A percentile compares a stretch with the other conserved stretches of the same genome.
Conservation (phyloP, 1,140 invertebrate genomes). For the Achroia grisella region DNA sequence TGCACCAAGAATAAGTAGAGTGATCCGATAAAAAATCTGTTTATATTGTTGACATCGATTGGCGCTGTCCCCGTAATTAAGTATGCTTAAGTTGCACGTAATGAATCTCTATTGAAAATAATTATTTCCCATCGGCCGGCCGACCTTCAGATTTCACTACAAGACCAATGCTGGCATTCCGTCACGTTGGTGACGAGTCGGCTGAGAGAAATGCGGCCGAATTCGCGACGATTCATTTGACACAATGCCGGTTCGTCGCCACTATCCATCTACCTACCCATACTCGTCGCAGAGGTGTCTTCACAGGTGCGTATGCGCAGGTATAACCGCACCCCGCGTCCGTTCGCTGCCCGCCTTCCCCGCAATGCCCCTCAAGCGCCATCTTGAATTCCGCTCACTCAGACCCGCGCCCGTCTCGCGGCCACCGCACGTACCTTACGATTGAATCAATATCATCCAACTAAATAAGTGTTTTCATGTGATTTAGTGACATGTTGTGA, state of each 20-base stretch:
- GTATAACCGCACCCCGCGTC: constrained; percentile 26
- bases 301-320: constrained; percentile 68
- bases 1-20: too few relatives aligned
- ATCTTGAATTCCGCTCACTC: constrained; percentile 71
- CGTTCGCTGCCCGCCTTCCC: constrained; percentile 10
- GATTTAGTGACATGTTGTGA: constrained; percentile 65
- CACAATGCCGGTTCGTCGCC: constrained; percentile 70
- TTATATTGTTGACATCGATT: too few relatives aligned
- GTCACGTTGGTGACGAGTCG: constrained; percentile 47
- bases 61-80: background rate
- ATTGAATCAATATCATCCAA: constrained; percentile 26
- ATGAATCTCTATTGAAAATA: constrained; percentile 17
- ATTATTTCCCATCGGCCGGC: constrained; percentile 33
- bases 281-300: constrained; percentile 36
- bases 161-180: constrained; percentile 56
- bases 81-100: background rate
- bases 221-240: constrained; percentile 65
- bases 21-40: too few relatives aligned
- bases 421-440: constrained; percentile 41
- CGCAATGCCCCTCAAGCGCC: constrained; percentile 22
- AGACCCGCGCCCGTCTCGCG: constrained; percentile 58
- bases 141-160: constrained; percentile 65
- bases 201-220: constrained; percentile 60
- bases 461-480: constrained; percentile 39
- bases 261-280: constrained; percentile 15